phyloP scores from a whole-genome alignment of 1,140 invertebrate species.

The Phymastichus coffea region DNA sequence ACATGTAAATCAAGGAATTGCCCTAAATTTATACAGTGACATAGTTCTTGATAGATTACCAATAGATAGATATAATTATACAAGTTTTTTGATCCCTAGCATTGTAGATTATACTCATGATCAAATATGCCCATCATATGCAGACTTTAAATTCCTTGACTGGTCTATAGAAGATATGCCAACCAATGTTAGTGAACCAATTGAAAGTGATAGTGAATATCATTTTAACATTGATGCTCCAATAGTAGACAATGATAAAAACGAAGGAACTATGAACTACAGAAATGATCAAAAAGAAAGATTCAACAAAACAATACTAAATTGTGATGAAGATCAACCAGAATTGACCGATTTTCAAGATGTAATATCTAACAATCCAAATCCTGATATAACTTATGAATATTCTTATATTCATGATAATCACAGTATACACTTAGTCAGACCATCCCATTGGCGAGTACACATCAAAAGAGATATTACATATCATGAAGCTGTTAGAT shows the following conservation, averaged over 20 bases:
- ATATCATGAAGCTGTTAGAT: conserved; percentile 30
- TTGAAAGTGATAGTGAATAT: conserved; percentile 23
- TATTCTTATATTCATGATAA: conserved; percentile 69
- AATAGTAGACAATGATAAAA: conserved; percentile 30
- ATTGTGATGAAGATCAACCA: background rate
- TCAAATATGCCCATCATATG: conserved; percentile 30
- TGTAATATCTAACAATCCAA: conserved; percentile 36
- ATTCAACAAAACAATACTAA: conserved; percentile 11
- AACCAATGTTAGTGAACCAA: conserved; percentile 5
- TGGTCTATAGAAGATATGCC: conserved; percentile 35
- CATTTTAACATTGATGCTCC: conserved; percentile 45
- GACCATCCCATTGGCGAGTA: conserved; percentile 73
- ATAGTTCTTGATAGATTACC: conserved; percentile 33
- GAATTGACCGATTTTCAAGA: conserved; percentile 39
- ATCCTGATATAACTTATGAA: conserved; percentile 47
- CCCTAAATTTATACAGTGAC: conserved; percentile 35
- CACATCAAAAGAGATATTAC: no score
- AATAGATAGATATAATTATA: background rate
- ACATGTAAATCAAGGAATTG: conserved; percentile 34
- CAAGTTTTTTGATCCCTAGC: background rate
- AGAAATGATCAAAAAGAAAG: conserved; percentile 15
- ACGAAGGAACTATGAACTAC: conserved; percentile 4
- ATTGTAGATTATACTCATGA: conserved; percentile 20
- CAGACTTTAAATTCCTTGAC: conserved; percentile 38
- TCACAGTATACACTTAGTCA: conserved; percentile 69